A percentile compares a stretch with the other conserved stretches of the same genome.
Evolutionary conservation across 2,113 vertebrate genomes (phyloP).

Genomic region (Lucifuga dentata): DNA sequence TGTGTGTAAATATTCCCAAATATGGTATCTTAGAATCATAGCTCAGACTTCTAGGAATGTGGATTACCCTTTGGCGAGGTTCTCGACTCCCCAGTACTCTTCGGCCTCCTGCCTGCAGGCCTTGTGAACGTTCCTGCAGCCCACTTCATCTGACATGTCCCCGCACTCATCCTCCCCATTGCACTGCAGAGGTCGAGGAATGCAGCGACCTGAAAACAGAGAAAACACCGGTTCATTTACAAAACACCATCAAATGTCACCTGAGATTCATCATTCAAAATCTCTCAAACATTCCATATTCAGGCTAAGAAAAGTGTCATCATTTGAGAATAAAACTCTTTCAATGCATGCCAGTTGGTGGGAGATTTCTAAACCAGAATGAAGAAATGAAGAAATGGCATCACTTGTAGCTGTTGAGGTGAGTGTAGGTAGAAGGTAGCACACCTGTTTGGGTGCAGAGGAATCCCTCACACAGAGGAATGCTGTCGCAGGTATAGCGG

Average conservation of each 20-base stretch:
- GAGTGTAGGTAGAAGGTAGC: too few species aligned
- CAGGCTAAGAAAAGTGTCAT: too few species aligned
- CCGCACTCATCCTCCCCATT: conserved; percentile 96
- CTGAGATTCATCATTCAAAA: too few species aligned
- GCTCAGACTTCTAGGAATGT: neutral
- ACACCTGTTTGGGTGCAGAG: conserved; percentile 89
- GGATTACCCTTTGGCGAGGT: conserved; percentile 91
- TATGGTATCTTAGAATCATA: neutral
- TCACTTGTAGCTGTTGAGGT: too few species aligned
- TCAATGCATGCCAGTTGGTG: too few species aligned
- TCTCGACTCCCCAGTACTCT: conserved; percentile 91
- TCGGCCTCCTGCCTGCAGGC: conserved; percentile 87
- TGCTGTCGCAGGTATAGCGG: conserved; percentile 82
- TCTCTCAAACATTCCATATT: too few species aligned
- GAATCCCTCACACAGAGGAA: conserved; percentile 89
- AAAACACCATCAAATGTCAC: neutral
- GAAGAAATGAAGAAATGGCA: too few species aligned
- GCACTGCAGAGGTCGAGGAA: conserved; percentile 87
- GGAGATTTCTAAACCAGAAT: too few species aligned
- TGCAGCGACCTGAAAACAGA: conserved; percentile 85
- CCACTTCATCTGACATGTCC: conserved; percentile 90
- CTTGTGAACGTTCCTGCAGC: conserved; percentile 82
- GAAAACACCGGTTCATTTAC: neutral
- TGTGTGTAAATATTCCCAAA: neutral
- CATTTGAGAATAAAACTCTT: too few species aligned